Base-by-base conservation (phyloP, 2,888 invertebrate genomes). In the Scaptomyza parva region DNA sequence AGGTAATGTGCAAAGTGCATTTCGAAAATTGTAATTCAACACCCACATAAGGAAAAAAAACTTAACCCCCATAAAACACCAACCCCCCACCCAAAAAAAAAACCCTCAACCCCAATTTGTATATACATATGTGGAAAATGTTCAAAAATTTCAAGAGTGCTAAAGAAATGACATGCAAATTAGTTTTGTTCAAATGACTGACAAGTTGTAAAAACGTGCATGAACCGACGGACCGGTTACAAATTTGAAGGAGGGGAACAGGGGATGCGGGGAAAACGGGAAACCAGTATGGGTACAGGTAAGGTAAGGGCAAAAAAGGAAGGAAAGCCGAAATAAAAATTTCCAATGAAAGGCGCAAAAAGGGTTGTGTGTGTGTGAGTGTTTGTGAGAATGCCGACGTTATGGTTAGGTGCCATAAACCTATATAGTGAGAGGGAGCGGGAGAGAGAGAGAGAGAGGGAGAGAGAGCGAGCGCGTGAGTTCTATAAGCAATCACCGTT, bases 121-220 rank as follows among this genome's bases (percentile, higher is more conserved):
- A 7, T n/a, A 1, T 30, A 22, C 30, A 59, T 37, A 17, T 39
- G 83, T 87, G 83, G 83, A 67, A 41, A 78, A 59, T 68, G 78
- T 54, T 67, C 58, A 65, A 70, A 63, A 86, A 65, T 78, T 84
- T 84, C 89, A 82, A 85, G 89, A 77, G 89, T 89, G 84, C 84
- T 86, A 72, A 88, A 88, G 85, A 88, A 86, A 88, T 86, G 85
- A 86, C 85, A 86, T 86, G 89, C 85, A 86, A 86, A 86, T 86
- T 86, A 89, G 87, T 86, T 86, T 86, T 89, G 85, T 86, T 86
- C 71, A 76, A 88, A 88, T 86, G 85, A 89, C 88, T 86, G 85
- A 86, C 85, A 86, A 84, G 88, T 84, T 86, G 85, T 70, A 73
- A 77, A 88, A 69, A 17, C 35, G 75, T 54, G 67, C 73, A 55